Percentiles rank a stretch among this genome's conserved stretches.
Conservation (phyloP, 2,797 vertebrate genomes). For the Sparus aurata region DNA sequence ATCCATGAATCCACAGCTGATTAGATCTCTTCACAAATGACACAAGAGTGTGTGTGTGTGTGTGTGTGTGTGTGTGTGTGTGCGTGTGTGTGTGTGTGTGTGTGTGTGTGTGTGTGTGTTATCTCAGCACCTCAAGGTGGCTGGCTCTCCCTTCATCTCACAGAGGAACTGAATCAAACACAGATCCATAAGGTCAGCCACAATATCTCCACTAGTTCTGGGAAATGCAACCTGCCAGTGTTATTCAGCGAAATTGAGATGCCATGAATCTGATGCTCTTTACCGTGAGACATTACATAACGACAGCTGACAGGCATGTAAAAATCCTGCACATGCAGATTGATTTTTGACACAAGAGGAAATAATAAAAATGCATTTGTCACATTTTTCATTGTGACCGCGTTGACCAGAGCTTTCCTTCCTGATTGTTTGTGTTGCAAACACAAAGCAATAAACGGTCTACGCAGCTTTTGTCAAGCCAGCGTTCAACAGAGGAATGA, state of each 20-base stretch:
- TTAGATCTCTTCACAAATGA: constrained; percentile 22
- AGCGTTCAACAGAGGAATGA: constrained; percentile 21
- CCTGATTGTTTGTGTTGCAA: background rate
- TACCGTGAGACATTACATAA: background rate
- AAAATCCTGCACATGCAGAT: background rate
- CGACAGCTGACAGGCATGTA: background rate
- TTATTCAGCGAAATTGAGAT: constrained; percentile 5
- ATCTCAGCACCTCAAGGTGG: constrained; percentile 30
- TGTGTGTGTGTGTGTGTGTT: constrained; percentile 5
- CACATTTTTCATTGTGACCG: background rate
- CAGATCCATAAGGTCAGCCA: constrained; percentile 44
- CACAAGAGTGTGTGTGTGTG: too few relatives aligned
- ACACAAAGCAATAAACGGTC: constrained; percentile 37
- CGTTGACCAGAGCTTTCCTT: background rate
- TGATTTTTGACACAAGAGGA: background rate
- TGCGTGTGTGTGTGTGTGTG: too few relatives aligned
- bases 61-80: background rate
- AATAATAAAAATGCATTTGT: background rate
- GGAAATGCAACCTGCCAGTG: constrained; percentile 13
- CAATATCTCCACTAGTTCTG: constrained; percentile 5
- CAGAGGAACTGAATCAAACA: constrained; percentile 21
- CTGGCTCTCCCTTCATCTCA: constrained; percentile 18
- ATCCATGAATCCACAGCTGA: constrained; percentile 9
- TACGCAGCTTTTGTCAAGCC: constrained; percentile 10
- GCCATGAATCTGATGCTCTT: constrained; percentile 9